Percentiles rank a stretch among this genome's conserved stretches.
Evolutionary conservation across 2,113 vertebrate species (phyloP).

Genomic region (Capreolus pygargus): DNA sequence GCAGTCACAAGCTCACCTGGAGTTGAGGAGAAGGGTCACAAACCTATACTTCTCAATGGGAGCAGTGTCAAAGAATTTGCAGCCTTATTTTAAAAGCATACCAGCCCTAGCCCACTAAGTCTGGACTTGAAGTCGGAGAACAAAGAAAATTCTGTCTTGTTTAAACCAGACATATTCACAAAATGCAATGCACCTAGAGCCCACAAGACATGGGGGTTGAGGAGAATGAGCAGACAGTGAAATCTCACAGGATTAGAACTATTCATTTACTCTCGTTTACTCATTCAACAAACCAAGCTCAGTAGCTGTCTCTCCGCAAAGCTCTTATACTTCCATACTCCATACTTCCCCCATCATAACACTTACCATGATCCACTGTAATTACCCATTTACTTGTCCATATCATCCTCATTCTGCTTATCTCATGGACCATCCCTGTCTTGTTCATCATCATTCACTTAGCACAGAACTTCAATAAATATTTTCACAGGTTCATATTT

Average conservation of each 20-base stretch:
- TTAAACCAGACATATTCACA: not conserved
- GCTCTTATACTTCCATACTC: not conserved
- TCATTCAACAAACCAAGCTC: not conserved
- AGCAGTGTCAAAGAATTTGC: not conserved
- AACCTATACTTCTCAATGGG: not conserved
- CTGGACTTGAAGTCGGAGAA: not conserved
- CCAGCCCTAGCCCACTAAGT: not conserved
- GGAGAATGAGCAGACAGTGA: not conserved
- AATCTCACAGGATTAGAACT: not conserved
- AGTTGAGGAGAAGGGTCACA: not conserved
- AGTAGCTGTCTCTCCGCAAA: not conserved
- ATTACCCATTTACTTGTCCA: not conserved
- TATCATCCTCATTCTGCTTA: not conserved
- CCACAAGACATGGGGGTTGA: not conserved
- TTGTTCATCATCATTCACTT: not conserved
- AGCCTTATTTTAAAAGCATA: not conserved
- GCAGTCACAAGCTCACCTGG: not conserved
- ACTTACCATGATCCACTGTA: not conserved
- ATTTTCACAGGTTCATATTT: not conserved
- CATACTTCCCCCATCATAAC: not conserved
- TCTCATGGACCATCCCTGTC: not conserved
- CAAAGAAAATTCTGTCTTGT: not conserved
- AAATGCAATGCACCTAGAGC: not conserved
- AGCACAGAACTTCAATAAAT: not conserved
- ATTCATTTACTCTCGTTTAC: not conserved